These are phyloP conservation scores for Reticulitermes lucifugus DNA, from an alignment of 2,888 invertebrate species.

Conservation along the genomic window DNA sequence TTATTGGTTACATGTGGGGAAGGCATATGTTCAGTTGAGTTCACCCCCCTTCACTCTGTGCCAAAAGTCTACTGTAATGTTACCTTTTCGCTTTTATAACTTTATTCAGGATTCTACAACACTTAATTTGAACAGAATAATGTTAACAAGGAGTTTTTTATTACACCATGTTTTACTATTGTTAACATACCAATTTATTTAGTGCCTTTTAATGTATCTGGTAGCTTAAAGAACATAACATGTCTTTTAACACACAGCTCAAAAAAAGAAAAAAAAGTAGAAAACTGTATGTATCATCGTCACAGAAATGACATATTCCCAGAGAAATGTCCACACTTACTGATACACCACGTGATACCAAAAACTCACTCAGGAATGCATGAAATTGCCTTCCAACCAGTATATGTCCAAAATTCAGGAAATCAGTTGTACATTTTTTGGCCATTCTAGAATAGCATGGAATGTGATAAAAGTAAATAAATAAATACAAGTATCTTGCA, in stretches of 20 bases:
- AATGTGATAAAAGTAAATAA: constrained; percentile 19
- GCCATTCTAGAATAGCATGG: neutral
- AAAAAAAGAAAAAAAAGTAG: neutral
- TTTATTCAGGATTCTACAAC: too few relatives aligned
- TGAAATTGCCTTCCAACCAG: neutral
- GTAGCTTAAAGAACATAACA: neutral
- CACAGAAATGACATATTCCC: neutral
- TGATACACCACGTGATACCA: constrained; percentile 2
- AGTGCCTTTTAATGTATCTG: neutral
- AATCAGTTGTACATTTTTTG: neutral
- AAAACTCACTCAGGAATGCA: constrained; percentile 18
- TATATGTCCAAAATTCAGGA: neutral
- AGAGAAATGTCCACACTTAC: neutral
- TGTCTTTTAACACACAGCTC: neutral
- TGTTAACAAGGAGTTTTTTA: neutral
- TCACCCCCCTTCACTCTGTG: too few relatives aligned
- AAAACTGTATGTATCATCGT: neutral
- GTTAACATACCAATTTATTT: neutral
- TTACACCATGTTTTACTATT: too few relatives aligned
- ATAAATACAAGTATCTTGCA: constrained; percentile 28
- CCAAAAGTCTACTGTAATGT: too few relatives aligned
- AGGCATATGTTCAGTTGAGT: too few relatives aligned
- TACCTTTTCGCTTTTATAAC: too few relatives aligned
- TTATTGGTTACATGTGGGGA: too few relatives aligned
- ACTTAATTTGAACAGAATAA: too few relatives aligned